phyloP scores from a whole-genome alignment of 2,113 vertebrate genomes.

The Chaetops frenatus region DNA sequence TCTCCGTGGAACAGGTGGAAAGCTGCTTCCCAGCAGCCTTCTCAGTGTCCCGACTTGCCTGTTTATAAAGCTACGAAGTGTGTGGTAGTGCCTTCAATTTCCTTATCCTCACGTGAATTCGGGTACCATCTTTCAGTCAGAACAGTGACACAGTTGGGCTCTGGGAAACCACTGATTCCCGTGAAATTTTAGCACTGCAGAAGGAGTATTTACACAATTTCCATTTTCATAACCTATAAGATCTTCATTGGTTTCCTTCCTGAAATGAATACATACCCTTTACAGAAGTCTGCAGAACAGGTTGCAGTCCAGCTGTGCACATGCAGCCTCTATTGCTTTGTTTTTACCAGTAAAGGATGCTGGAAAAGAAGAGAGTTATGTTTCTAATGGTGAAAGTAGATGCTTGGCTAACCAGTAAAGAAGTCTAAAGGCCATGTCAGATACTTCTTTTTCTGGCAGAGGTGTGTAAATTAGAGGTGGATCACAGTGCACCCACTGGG shows the following conservation, averaged over 20 bases:
- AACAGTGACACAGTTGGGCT: rapidly evolving
- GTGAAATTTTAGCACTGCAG: not conserved
- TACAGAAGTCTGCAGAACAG: not conserved
- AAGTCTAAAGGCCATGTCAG: not conserved
- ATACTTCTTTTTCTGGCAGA: not conserved
- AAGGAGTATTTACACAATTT: not conserved
- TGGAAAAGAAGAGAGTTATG: not conserved
- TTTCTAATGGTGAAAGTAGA: not conserved
- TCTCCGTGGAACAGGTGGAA: not conserved
- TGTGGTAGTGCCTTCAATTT: too few species aligned
- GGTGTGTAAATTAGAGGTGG: not conserved
- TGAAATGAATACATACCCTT: not conserved
- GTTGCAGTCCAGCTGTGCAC: not conserved
- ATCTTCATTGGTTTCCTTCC: not conserved
- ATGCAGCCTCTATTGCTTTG: not conserved
- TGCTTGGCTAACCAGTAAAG: not conserved
- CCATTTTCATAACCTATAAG: not conserved
- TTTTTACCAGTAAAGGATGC: not conserved
- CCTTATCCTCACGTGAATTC: not conserved
- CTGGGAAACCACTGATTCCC: not conserved
- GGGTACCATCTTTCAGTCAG: not conserved
- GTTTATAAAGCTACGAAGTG: rapidly evolving
- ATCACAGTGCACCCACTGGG: not conserved
- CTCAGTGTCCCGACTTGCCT: rapidly evolving
- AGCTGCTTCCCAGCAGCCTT: not conserved